Conservation (phyloP, 2,888 invertebrate genomes). For the Chesias legatella region DNA sequence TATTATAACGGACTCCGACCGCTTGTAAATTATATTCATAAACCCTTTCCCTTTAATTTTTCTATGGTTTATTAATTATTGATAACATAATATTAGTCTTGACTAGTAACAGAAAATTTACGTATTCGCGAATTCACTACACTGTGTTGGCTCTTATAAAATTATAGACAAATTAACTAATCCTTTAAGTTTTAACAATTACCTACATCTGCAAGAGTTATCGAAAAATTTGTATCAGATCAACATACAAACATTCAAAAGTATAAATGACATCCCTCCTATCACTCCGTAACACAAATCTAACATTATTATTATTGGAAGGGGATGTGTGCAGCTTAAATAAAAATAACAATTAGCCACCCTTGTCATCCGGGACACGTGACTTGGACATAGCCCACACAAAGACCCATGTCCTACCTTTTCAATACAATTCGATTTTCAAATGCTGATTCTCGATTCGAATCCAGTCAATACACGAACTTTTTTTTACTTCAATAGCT, state of each 20-base stretch:
- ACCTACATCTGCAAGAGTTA: background rate
- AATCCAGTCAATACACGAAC: background rate
- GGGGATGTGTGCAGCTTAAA: conserved; percentile 33
- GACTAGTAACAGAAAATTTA: no score
- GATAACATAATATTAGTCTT: no score
- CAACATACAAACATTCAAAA: conserved; percentile 21
- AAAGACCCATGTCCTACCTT: conserved; percentile 20
- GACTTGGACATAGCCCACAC: conserved; percentile 35
- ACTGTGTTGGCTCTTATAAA: no score
- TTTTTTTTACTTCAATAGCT: conserved; percentile 5
- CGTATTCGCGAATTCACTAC: no score
- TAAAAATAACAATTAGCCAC: conserved; percentile 38
- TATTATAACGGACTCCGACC: no score
- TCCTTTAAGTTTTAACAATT: no score
- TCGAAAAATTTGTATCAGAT: conserved; percentile 4
- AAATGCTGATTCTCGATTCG: conserved; percentile 20
- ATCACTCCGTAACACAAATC: conserved; percentile 28
- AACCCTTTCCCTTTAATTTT: no score
- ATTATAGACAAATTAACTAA: no score
- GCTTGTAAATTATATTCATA: no score
- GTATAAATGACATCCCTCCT: conserved; percentile 19
- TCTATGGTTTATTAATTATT: no score
- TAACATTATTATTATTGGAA: conserved; percentile 24
- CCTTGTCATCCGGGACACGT: conserved; percentile 38
- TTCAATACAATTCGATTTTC: conserved; percentile 23